A percentile compares a stretch with the other conserved stretches of the same genome.
These are phyloP conservation scores for Oligia latruncula DNA, from an alignment of 2,888 invertebrate genomes.

Conservation along the genomic window DNA sequence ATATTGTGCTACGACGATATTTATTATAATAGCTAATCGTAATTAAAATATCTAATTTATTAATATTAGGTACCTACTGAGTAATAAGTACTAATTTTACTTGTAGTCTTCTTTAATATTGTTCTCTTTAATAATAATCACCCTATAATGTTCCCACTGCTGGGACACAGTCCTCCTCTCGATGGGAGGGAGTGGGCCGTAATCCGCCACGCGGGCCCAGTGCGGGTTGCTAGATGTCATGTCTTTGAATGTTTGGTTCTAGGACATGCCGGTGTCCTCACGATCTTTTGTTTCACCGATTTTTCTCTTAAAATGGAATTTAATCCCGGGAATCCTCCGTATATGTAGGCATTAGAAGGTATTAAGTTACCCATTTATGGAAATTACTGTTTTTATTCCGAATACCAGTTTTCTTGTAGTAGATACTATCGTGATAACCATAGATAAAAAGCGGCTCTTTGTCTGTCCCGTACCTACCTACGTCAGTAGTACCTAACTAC, in stretches of 20 bases:
- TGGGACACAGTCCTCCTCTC: no score
- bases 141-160: no score
- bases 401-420: neutral
- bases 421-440: neutral
- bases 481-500: neutral
- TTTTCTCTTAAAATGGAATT: neutral
- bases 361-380: neutral
- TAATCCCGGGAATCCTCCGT: neutral
- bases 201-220: neutral
- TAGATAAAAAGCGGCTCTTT: neutral
- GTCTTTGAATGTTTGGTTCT: neutral
- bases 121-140: no score
- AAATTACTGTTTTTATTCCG: neutral
- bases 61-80: neutral
- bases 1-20: conserved; percentile 31
- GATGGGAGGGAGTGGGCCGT: neutral
- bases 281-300: neutral
- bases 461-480: neutral
- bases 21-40: neutral
- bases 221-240: neutral
- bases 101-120: conserved; percentile 13
- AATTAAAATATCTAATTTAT: conserved; percentile 34
- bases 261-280: neutral
- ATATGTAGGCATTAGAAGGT: neutral
- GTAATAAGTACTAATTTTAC: conserved; percentile 10